Conservation (phyloP, 37 sponge, comb jelly and placozoan species). For the Diacarnus erythraeanus region DNA sequence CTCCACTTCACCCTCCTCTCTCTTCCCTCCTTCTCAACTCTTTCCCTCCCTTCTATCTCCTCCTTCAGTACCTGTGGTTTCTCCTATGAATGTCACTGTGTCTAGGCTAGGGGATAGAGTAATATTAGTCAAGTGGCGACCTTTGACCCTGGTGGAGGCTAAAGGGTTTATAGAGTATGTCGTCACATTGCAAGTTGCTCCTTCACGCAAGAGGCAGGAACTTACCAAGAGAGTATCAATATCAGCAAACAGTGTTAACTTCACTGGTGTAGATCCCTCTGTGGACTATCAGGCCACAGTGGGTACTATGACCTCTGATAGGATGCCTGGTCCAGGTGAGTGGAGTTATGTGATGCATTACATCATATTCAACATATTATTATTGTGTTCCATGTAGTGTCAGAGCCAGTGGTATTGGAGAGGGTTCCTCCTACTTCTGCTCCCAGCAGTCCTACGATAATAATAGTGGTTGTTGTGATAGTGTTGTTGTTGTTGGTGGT, state of each 20-base stretch:
- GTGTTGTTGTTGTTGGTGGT: not conserved
- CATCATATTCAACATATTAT: not conserved
- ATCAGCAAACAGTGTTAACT: not conserved
- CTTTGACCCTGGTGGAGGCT: conserved; percentile 33
- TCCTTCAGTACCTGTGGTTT: not conserved
- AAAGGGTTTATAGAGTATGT: conserved; percentile 22
- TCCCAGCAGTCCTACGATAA: not conserved
- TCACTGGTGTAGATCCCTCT: conserved; percentile 16
- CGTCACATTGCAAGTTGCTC: not conserved
- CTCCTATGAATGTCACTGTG: conserved; percentile 13
- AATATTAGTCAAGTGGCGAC: conserved; percentile 24
- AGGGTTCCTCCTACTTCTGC: not conserved
- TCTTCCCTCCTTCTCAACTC: not conserved
- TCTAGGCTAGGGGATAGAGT: not conserved
- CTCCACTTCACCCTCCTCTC: not conserved
- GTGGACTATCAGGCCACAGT: conserved; percentile 19
- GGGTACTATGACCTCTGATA: not conserved
- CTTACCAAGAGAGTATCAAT: not conserved
- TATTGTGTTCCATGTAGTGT: not conserved
- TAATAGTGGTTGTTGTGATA: conserved; percentile 8
- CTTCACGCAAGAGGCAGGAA: conserved; percentile 21
- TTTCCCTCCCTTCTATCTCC: not conserved
- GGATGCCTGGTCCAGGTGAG: not conserved
- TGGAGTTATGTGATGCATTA: not conserved
- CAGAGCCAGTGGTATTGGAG: not conserved